Evolutionary conservation across 2,113 vertebrate genomes (phyloP).

Genomic region (Myotis brandtii): DNA sequence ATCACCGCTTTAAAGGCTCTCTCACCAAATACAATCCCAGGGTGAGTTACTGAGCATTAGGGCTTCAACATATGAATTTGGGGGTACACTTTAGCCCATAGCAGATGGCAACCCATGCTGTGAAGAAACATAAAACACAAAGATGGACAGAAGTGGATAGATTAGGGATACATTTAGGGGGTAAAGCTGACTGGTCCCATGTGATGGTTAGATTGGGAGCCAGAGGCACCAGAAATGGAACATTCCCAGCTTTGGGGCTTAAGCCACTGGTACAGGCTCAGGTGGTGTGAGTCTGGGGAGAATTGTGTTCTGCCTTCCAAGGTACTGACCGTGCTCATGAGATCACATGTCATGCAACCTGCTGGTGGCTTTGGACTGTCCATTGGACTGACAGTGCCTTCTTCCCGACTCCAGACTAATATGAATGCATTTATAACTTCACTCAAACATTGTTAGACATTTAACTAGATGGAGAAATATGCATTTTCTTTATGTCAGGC

Average conservation of each 20-base stretch:
- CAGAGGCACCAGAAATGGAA: neutral
- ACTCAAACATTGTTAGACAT: neutral
- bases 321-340: fast-evolving
- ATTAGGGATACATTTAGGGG: neutral
- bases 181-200: neutral
- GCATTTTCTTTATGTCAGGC: neutral
- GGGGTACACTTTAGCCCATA: neutral
- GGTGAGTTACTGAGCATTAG: neutral
- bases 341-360: fast-evolving
- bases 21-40: neutral
- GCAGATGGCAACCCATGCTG: neutral
- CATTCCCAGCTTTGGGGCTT: no score
- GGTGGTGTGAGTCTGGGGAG: neutral
- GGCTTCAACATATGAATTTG: neutral
- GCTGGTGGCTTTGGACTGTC: neutral
- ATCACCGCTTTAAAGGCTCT: neutral
- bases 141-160: no score
- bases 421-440: neutral
- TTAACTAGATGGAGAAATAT: neutral
- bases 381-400: neutral
- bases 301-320: neutral
- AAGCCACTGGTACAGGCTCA: neutral
- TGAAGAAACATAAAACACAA: neutral
- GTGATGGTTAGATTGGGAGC: neutral
- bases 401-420: neutral